These are phyloP conservation scores for Neelides folsomi DNA, from an alignment of 2,888 invertebrate genomes.

Conservation along the genomic window DNA sequence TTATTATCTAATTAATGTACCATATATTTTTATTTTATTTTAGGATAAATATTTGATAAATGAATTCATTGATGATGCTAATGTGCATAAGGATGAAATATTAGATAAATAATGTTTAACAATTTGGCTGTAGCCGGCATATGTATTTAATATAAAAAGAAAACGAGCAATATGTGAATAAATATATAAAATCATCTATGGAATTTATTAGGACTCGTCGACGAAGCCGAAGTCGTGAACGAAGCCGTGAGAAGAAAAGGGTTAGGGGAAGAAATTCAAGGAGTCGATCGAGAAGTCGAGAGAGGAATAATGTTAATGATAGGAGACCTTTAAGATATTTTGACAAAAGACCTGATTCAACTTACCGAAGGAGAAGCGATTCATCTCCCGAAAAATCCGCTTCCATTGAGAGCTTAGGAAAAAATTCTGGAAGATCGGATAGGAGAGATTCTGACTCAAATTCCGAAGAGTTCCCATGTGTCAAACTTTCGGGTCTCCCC, in stretches of 20 bases:
- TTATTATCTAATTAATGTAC: no score
- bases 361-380: background rate
- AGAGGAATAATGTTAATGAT: conserved; percentile 42
- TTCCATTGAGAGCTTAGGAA: background rate
- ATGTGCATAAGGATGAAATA: no score
- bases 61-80: no score
- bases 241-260: conserved; percentile 43
- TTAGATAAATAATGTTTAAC: no score
- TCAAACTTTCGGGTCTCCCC: conserved; percentile 23
- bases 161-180: no score
- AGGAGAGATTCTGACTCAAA: conserved; percentile 22
- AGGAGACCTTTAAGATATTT: conserved; percentile 39
- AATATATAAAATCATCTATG: no score
- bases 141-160: no score
- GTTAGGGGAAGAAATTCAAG: no score
- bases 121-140: no score
- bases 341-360: conserved; percentile 2
- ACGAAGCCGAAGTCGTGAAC: conserved; percentile 48
- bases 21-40: no score
- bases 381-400: conserved; percentile 3
- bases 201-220: conserved; percentile 24
- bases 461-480: conserved; percentile 22
- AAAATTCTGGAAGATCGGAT: conserved; percentile 4
- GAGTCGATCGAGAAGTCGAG: conserved; percentile 36
- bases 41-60: no score